These are phyloP conservation scores for Agonopterix subpropinquella DNA, from an alignment of 2,888 invertebrate species.

Conservation along the genomic window DNA sequence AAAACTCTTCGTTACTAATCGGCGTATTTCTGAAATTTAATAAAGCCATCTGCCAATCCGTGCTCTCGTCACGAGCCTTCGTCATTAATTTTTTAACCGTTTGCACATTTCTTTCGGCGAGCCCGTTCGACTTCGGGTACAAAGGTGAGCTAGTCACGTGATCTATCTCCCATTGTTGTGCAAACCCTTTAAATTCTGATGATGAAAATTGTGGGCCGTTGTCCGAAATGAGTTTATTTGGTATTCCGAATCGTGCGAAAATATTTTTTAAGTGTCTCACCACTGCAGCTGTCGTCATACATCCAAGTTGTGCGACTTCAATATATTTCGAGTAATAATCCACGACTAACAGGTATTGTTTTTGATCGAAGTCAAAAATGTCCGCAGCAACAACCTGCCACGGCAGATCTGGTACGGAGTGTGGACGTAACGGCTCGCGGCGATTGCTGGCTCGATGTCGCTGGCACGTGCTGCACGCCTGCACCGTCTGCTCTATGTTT, in stretches of 20 bases:
- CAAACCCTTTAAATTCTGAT: slow-evolving; percentile 3
- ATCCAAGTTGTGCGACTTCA: background rate
- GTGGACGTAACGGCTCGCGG: slow-evolving; percentile 1
- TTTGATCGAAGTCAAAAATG: too few species aligned
- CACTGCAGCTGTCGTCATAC: background rate
- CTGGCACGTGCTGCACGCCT: background rate
- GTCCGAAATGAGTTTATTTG: slow-evolving; percentile 2
- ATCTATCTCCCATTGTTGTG: background rate
- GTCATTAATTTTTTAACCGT: background rate
- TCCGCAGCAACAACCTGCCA: slow-evolving; percentile 4
- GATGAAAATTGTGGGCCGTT: slow-evolving; percentile 4
- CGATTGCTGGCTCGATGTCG: background rate
- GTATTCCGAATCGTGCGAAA: slow-evolving; percentile 6
- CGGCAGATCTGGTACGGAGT: background rate
- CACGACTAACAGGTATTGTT: background rate
- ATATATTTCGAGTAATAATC: slow-evolving; percentile 9
- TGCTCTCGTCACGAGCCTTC: background rate
- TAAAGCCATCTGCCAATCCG: slow-evolving; percentile 3
- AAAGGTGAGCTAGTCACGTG: slow-evolving; percentile 6
- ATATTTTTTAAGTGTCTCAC: slow-evolving; percentile 3
- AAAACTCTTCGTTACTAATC: slow-evolving; percentile 2
- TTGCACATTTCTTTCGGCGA: too few species aligned
- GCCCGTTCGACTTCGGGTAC: too few species aligned
- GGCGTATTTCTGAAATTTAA: slow-evolving; percentile 8
- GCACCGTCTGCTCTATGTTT: slow-evolving; percentile 7